These are phyloP conservation scores for Stenotaenia linearis DNA, from an alignment of 2,888 invertebrate species.

Conservation along the genomic window DNA sequence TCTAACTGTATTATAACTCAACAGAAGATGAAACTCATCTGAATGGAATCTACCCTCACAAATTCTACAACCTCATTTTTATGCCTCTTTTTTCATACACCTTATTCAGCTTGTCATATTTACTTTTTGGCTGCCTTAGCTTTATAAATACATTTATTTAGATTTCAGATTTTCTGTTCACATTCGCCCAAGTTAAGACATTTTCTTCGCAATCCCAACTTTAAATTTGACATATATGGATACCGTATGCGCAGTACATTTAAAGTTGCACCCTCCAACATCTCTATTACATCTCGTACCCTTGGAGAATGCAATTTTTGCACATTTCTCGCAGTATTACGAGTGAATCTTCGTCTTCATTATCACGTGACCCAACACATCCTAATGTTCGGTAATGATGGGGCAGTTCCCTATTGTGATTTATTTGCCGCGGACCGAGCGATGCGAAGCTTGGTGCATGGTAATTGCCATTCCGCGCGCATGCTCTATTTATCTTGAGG, in stretches of 20 bases:
- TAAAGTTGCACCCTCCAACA: background rate
- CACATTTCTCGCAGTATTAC: background rate
- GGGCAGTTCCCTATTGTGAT: background rate
- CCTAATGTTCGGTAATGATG: background rate
- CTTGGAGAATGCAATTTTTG: background rate
- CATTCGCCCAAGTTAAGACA: background rate
- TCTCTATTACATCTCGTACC: too few species aligned
- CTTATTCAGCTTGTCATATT: too few species aligned
- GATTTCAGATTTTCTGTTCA: background rate
- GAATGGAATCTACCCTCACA: too few species aligned
- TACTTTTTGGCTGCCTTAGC: background rate
- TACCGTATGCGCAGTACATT: background rate
- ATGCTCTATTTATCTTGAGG: background rate
- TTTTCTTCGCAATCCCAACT: background rate
- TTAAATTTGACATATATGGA: background rate
- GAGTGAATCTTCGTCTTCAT: background rate
- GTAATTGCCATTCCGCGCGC: background rate
- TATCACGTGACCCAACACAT: background rate
- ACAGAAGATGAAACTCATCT: too few species aligned
- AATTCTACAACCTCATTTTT: too few species aligned
- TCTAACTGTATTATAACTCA: too few species aligned
- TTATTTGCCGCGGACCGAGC: background rate
- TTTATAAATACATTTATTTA: background rate
- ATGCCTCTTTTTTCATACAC: too few species aligned
- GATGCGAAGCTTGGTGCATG: background rate